These are phyloP conservation scores for Nasonovia ribisnigri DNA, from an alignment of 2,888 invertebrate genomes.

Conservation along the genomic window DNA sequence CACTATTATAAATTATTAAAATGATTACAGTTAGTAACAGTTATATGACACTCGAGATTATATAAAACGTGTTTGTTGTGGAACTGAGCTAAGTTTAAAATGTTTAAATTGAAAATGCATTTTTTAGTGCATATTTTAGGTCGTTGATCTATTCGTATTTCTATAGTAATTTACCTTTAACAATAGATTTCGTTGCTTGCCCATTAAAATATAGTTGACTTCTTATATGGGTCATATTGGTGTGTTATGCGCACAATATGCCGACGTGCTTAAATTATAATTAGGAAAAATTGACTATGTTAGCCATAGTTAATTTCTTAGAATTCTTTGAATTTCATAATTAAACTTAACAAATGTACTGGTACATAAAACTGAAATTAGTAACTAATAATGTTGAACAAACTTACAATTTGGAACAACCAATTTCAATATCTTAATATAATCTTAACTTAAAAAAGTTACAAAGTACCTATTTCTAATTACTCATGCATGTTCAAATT, in stretches of 20 bases:
- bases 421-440: neutral
- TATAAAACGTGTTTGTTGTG: neutral
- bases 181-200: neutral
- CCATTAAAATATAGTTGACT: conserved; percentile 31
- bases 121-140: neutral
- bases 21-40: too few species aligned
- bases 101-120: neutral
- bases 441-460: neutral
- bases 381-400: too few species aligned
- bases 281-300: neutral
- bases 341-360: too few species aligned
- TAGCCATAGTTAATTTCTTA: neutral
- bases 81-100: neutral
- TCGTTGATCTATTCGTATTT: neutral
- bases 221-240: neutral
- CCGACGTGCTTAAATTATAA: conserved; percentile 2
- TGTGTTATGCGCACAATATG: neutral
- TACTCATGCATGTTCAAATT: neutral
- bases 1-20: too few species aligned
- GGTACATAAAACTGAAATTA: too few species aligned
- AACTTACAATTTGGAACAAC: too few species aligned
- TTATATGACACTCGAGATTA: neutral
- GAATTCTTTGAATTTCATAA: neutral
- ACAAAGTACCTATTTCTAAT: neutral
- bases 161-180: neutral